These are phyloP conservation scores for Peucedramus taeniatus DNA, from an alignment of 2,113 vertebrate genomes.

Conservation along the genomic window DNA sequence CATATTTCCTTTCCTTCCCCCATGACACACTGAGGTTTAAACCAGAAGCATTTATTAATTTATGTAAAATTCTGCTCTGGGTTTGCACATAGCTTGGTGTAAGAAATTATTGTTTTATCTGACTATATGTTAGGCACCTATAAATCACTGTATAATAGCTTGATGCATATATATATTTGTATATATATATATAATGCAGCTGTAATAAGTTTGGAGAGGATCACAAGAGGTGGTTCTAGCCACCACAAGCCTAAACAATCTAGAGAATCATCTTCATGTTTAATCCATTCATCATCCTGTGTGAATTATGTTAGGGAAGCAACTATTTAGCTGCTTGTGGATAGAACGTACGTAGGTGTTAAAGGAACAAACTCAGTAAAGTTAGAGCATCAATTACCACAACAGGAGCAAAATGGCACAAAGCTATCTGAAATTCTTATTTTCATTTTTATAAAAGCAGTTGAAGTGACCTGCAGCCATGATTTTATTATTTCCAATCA, in stretches of 20 bases:
- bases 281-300: background rate
- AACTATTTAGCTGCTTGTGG: background rate
- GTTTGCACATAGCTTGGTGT: background rate
- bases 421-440: background rate
- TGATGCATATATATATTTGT: background rate
- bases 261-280: background rate
- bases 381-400: background rate
- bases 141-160: background rate
- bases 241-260: background rate
- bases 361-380: background rate
- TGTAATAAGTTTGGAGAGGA: background rate
- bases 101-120: background rate
- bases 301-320: background rate
- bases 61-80: background rate
- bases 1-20: background rate
- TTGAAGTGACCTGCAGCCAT: background rate
- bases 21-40: background rate
- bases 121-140: background rate
- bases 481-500: background rate
- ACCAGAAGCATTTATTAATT: background rate
- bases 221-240: background rate
- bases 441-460: background rate
- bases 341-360: background rate
- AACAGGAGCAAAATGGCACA: background rate
- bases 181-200: background rate